These are phyloP conservation scores for Pseudopipra pipra DNA, from an alignment of 2,113 vertebrate species.

Conservation along the genomic window DNA sequence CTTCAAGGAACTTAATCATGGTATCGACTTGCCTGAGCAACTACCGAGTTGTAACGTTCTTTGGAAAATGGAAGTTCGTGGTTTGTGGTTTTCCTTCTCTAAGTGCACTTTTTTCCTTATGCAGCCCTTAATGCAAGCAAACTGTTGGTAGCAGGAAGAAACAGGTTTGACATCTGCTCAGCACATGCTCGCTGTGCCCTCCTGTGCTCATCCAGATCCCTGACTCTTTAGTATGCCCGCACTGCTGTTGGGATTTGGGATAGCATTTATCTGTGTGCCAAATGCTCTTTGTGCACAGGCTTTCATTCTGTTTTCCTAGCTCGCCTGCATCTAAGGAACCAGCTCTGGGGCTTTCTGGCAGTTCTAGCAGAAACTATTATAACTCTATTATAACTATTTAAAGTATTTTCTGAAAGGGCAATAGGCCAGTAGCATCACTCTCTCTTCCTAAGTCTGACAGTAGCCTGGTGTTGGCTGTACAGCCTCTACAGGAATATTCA, in stretches of 20 bases:
- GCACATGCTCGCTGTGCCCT: background rate
- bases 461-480: background rate
- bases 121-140: background rate
- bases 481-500: background rate
- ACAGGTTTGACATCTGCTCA: background rate
- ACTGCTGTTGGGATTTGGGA: background rate
- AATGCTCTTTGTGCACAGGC: background rate
- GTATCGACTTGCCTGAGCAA: background rate
- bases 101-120: background rate
- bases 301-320: background rate
- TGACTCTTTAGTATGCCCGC: background rate
- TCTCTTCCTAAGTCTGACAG: background rate
- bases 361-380: background rate
- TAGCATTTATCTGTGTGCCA: background rate
- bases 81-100: conserved; percentile 30
- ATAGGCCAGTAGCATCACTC: background rate
- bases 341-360: background rate
- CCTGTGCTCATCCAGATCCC: background rate
- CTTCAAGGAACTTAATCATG: background rate
- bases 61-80: background rate
- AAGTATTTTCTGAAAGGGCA: background rate
- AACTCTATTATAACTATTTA: background rate
- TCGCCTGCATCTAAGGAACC: background rate
- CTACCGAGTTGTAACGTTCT: background rate
- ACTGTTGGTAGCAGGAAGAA: background rate